Evolutionary conservation across 2,797 vertebrate species (phyloP).

Genomic region (Anolis apletophallus): DNA sequence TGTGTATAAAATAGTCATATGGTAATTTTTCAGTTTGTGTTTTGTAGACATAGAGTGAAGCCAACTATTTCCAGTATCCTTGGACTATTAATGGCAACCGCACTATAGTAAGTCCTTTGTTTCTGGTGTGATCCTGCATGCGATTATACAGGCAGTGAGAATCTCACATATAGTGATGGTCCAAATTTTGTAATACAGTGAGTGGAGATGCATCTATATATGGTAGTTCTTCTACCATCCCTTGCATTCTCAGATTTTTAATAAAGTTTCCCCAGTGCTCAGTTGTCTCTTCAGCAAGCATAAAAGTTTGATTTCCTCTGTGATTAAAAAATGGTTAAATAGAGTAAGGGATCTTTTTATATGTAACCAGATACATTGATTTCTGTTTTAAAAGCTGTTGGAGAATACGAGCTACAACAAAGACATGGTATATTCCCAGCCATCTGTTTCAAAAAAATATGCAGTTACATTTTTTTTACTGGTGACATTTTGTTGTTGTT

Average conservation of each 20-base stretch:
- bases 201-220: not conserved
- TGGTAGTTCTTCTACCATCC: not conserved
- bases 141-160: not conserved
- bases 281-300: not conserved
- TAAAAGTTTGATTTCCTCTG: not conserved
- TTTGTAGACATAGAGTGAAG: slow-evolving; percentile 6
- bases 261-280: not conserved
- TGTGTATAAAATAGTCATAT: slow-evolving; percentile 13
- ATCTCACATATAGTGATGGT: not conserved
- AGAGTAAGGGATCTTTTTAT: not conserved
- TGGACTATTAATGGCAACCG: not conserved
- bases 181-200: not conserved
- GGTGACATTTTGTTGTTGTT: no score
- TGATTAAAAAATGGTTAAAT: not conserved
- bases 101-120: not conserved
- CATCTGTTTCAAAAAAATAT: not conserved
- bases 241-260: not conserved
- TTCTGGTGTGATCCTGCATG: not conserved
- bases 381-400: not conserved
- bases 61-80: not conserved
- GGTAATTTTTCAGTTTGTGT: not conserved
- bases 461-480: no score
- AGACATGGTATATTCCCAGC: not conserved
- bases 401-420: no score
- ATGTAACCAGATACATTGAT: not conserved